phyloP scores from a whole-genome alignment of 53 echinoderm and acorn worm species.

The Mesocentrotus franciscanus region DNA sequence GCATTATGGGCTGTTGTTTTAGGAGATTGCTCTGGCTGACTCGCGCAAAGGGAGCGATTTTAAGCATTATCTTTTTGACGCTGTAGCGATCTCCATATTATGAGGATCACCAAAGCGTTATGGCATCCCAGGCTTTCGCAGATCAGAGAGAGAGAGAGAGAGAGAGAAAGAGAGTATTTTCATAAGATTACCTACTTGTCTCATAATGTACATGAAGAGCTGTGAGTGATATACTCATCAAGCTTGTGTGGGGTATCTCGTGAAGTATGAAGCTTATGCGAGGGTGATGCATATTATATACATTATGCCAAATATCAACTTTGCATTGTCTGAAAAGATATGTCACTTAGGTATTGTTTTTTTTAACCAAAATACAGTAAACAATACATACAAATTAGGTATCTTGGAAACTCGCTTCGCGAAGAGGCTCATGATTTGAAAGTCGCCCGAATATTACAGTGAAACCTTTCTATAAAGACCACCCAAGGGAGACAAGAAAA shows the following conservation, averaged over 20 bases:
- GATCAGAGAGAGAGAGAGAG: neutral
- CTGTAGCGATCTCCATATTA: constrained; percentile 3
- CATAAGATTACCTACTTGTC: neutral
- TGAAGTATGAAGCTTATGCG: neutral
- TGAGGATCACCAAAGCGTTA: neutral
- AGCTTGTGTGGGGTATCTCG: neutral
- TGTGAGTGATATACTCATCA: neutral
- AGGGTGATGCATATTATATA: neutral
- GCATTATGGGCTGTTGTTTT: constrained; percentile 29
- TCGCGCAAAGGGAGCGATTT: neutral
- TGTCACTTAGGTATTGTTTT: no score
- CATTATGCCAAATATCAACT: no score
- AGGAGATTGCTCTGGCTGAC: neutral
- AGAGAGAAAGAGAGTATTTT: neutral
- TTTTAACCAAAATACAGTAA: no score
- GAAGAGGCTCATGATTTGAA: no score
- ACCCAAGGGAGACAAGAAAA: no score
- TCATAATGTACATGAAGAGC: neutral
- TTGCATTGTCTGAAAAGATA: no score
- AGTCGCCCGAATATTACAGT: no score
- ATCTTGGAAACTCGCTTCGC: no score
- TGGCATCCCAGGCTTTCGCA: neutral
- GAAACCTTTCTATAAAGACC: no score
- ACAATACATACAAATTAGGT: no score
- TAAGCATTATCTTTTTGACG: neutral